These are phyloP conservation scores for Drosophila murphyi DNA, from an alignment of 1,140 invertebrate species.

Conservation along the genomic window DNA sequence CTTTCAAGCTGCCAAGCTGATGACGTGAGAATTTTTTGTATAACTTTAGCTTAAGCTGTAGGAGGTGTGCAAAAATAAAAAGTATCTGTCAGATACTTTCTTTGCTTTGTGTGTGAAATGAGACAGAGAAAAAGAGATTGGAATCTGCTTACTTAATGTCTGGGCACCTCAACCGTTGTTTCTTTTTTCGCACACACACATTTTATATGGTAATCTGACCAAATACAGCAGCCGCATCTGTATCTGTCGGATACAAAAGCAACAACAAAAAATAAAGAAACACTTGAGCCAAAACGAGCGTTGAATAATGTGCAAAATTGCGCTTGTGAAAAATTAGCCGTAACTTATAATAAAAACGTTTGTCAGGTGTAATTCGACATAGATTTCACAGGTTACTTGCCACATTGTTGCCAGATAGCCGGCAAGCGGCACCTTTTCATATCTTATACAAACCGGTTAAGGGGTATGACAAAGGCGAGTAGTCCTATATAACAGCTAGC, in stretches of 20 bases:
- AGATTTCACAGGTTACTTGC: slow-evolving; percentile 60
- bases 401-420: slow-evolving; percentile 18
- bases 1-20: slow-evolving; percentile 39
- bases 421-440: slow-evolving; percentile 26
- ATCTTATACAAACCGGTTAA: background rate
- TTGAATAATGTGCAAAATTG: slow-evolving; percentile 78
- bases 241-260: slow-evolving; percentile 27
- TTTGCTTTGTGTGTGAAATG: background rate
- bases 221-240: slow-evolving; percentile 57
- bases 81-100: slow-evolving; percentile 45
- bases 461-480: background rate
- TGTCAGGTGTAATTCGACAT: slow-evolving; percentile 72
- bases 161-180: slow-evolving; percentile 35
- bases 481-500: background rate
- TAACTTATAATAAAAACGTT: slow-evolving; percentile 79
- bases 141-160: slow-evolving; percentile 55
- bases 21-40: slow-evolving; percentile 58
- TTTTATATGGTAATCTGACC: slow-evolving; percentile 66
- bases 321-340: slow-evolving; percentile 64
- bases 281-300: slow-evolving; percentile 55
- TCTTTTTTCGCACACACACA: background rate
- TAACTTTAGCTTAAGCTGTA: background rate
- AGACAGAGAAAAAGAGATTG: background rate
- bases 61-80: background rate
- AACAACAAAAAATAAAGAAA: background rate